A percentile compares a stretch with the other conserved stretches of the same genome.
Conservation (phyloP, 2,113 vertebrate species). For the Macrotus californicus region DNA sequence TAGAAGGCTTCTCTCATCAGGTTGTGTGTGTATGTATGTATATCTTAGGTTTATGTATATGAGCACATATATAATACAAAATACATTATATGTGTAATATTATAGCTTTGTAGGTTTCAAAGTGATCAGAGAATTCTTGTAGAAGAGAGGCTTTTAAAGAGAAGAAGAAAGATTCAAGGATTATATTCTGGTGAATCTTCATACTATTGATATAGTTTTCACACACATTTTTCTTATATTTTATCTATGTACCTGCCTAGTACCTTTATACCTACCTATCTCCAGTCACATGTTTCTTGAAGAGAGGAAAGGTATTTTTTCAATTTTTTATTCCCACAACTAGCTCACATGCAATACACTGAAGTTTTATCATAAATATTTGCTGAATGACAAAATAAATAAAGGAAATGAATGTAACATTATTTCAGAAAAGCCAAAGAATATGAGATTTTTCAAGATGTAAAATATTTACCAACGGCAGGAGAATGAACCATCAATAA, state of each 20-base stretch:
- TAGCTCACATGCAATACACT: not conserved
- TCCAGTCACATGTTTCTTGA: not conserved
- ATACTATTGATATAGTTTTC: not conserved
- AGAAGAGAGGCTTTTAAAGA: not conserved
- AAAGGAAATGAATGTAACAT: not conserved
- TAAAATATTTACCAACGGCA: conserved; percentile 12
- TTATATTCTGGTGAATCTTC: not conserved
- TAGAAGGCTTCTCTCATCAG: not conserved
- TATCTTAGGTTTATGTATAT: not conserved
- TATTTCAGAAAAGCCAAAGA: conserved; percentile 25
- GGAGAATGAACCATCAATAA: not conserved
- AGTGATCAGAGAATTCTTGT: not conserved
- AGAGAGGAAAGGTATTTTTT: not conserved
- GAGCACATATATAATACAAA: not conserved
- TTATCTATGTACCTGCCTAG: not conserved
- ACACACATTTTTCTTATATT: not conserved
- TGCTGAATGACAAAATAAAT: not conserved
- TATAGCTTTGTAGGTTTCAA: not conserved
- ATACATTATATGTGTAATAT: not conserved
- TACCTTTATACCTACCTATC: not conserved
- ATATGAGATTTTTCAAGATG: conserved; percentile 13
- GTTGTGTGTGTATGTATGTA: not conserved
- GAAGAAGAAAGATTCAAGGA: not conserved
- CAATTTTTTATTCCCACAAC: not conserved
- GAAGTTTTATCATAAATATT: not conserved